Evolutionary conservation across 1,140 invertebrate genomes (phyloP).

Genomic region (Vanessa atalanta): DNA sequence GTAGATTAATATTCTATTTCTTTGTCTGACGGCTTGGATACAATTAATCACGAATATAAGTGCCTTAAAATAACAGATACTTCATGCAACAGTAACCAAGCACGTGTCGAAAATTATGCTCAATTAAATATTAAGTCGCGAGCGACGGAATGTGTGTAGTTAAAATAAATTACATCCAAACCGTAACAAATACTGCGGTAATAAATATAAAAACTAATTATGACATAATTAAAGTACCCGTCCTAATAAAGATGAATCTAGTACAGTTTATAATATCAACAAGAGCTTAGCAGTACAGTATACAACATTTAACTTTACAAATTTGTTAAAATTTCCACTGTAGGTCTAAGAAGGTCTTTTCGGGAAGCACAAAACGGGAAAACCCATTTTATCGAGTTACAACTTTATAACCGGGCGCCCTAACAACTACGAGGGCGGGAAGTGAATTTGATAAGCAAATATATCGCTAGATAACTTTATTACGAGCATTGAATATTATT

Average conservation of each 20-base stretch:
- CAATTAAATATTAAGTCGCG: slow-evolving; percentile 38
- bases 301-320: slow-evolving; percentile 26
- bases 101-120: slow-evolving; percentile 41
- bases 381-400: slow-evolving; percentile 39
- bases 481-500: slow-evolving; percentile 4
- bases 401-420: slow-evolving; percentile 37
- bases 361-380: slow-evolving; percentile 32
- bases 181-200: slow-evolving; percentile 32
- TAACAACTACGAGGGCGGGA: slow-evolving; percentile 23
- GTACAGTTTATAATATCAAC: no score
- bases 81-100: slow-evolving; percentile 30
- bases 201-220: slow-evolving; percentile 52
- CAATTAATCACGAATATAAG: slow-evolving; percentile 2
- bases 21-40: neutral
- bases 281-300: no score
- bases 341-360: slow-evolving; percentile 17
- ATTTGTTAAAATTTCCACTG: neutral
- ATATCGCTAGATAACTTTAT: slow-evolving; percentile 19
- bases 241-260: slow-evolving; percentile 14
- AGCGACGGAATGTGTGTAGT: slow-evolving; percentile 24
- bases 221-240: slow-evolving; percentile 54
- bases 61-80: slow-evolving; percentile 17
- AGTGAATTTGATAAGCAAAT: slow-evolving; percentile 35
- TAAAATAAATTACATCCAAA: slow-evolving; percentile 19
- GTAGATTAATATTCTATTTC: neutral